These are phyloP conservation scores for Pterois miles DNA, from an alignment of 2,797 vertebrate species.

Conservation along the genomic window DNA sequence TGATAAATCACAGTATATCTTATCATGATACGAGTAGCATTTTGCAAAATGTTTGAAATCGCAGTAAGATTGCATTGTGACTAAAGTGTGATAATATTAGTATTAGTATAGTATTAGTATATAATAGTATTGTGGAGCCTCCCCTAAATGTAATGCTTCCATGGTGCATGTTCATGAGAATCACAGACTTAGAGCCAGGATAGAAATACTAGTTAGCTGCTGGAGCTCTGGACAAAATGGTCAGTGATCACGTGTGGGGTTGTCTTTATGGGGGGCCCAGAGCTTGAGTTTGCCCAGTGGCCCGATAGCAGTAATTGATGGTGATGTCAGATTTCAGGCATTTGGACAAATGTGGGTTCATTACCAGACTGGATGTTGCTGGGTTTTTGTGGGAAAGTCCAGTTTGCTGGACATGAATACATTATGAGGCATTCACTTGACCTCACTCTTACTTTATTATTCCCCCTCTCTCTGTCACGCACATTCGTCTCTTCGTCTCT, in stretches of 20 bases:
- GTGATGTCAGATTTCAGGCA: slow-evolving; percentile 37
- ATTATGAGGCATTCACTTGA: slow-evolving; percentile 39
- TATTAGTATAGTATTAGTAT: no score
- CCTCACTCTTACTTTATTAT: slow-evolving; percentile 23
- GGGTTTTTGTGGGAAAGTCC: slow-evolving; percentile 25
- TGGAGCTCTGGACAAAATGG: neutral
- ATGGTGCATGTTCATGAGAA: neutral
- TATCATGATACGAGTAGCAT: no score
- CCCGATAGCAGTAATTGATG: neutral
- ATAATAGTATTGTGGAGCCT: no score
- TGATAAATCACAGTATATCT: no score
- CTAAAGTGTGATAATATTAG: no score
- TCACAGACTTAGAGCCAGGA: no score
- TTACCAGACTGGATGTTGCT: neutral
- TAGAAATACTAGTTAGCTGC: neutral
- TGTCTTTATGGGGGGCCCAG: neutral
- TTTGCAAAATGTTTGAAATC: no score
- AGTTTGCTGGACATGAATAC: slow-evolving; percentile 24
- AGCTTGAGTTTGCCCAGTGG: neutral
- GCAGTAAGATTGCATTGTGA: no score
- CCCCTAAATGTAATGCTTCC: rapidly evolving
- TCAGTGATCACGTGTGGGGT: neutral
- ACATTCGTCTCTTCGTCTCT: slow-evolving; percentile 30
- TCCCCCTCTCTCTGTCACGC: no score
- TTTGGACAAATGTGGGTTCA: neutral